Percentiles rank a stretch among this genome's conserved stretches.
These are phyloP conservation scores for Ascidia mentula DNA, from an alignment of 23 tunicate genomes.

Conservation along the genomic window DNA sequence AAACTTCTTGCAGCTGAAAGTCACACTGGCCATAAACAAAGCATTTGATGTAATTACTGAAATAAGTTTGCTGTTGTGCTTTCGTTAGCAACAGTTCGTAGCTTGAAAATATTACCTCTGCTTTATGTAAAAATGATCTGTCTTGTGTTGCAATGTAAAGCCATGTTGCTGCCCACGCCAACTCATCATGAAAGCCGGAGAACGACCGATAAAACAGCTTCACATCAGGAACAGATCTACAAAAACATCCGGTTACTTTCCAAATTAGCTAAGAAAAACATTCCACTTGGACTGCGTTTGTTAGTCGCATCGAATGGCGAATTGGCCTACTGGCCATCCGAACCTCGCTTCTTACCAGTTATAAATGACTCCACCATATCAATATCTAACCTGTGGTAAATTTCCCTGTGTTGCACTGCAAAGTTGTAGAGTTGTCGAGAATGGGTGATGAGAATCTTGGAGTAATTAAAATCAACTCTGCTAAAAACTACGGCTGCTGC, in stretches of 20 bases:
- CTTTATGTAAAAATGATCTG: constrained; percentile 32
- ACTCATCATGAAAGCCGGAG: constrained; percentile 85
- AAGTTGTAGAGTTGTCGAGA: constrained; percentile 85
- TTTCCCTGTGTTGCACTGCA: constrained; percentile 63
- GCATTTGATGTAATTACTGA: too few species aligned
- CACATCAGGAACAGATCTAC: constrained; percentile 78
- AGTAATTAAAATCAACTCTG: constrained; percentile 50
- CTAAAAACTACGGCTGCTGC: constrained; percentile 81
- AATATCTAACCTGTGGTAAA: constrained; percentile 70
- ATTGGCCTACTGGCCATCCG: neutral
- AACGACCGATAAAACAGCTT: constrained; percentile 63
- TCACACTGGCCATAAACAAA: too few species aligned
- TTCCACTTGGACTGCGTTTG: too few species aligned
- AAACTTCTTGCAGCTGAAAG: too few species aligned
- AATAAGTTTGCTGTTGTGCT: too few species aligned
- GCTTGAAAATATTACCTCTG: too few species aligned
- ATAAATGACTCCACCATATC: neutral
- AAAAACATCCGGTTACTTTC: neutral
- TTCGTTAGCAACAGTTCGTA: too few species aligned
- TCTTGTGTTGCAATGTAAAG: constrained; percentile 77
- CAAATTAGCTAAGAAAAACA: neutral
- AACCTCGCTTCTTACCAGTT: neutral
- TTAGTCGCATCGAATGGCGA: too few species aligned
- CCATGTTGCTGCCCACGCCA: constrained; percentile 95
- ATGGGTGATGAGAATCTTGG: constrained; percentile 51